Evolutionary conservation across 1,140 invertebrate species (phyloP), one percentile per base, ranked within the genome.

Genomic region (Elymnias hypermnestra): DNA sequence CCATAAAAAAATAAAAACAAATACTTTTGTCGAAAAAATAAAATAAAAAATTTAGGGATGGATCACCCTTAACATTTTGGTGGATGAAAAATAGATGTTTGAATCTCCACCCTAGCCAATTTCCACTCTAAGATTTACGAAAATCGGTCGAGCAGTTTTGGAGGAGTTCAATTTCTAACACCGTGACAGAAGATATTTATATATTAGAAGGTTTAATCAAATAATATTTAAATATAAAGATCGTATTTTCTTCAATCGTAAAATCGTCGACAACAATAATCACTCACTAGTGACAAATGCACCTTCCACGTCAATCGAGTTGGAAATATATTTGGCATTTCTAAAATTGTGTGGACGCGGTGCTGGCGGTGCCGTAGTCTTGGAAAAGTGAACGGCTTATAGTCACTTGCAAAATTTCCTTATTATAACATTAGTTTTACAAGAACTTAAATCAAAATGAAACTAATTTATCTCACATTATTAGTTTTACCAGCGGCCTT

Each of bases 291-390:
- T 75, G 69, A 76, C 68, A 82, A 58, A 64, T 57, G 55, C 63
- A 71, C 67, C 75, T 78, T 85, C 82, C 82, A 85, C 82, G 82
- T 85, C 78, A 82, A 85, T 79, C 78, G 76, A 85, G 82, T 83
- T 85, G 82, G 81, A 81, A 51, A 70, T 62, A 73, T 72, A 78
- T 75, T 76, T 84, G 81, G 76, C 81, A 77, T 84, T 78, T 53
- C 50, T 64, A 67, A 63, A 61, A 65, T 57, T 53, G 54, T 72
- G 57, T 57, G 58, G 60, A 63, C 54, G 52, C 53, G 46, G 62
- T 61, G 64, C 66, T 70, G 64, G 54, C 53, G 22, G 57, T 41
- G 47, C n/a, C 9, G 8, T 54, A 62, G 65, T 59, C 46, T 69
- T 54, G 64, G 49, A 53, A 44, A 72, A 81, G 79, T 77, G 81